Base-by-base conservation (phyloP, 2,797 vertebrate genomes). In the Acipenser oxyrinchus region DNA sequence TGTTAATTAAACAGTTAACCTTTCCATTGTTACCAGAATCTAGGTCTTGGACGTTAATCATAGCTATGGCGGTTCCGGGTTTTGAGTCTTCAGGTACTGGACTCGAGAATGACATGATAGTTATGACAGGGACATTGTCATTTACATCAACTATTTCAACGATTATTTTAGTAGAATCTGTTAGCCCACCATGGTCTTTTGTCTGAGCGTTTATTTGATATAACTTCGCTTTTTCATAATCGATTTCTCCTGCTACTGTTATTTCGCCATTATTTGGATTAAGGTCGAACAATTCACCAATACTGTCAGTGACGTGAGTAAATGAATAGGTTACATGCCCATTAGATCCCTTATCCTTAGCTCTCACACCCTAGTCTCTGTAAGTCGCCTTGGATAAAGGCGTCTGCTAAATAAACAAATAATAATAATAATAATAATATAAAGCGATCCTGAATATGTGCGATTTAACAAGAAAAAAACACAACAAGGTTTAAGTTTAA, bases 201-300 rank as follows among this genome's bases (percentile, higher is more conserved):
- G 86, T 88, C 63, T 87, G 78, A 1, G 91, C 76, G 48, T 88
- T 74, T 6, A 92, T 70, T 61, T 89, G 10, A 66, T 85, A 85
- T 0, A 12, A 5, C 0, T 71, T 64, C 0, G 74, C 70, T 52
- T 83, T 78, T 69, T 93, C 90, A 15, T 82, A 91, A 73, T 92
- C 86, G 8, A 88, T 12, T 0, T 60, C 49, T 6, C 73, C 77
- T 0, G 55, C 13, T 0, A 83, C 23, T 0, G 15, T 66, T 12
- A 92, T 75, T 6, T 72, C 62, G 6, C 91, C 90, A 0, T 53
- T 82, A 8, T 70, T 62, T 0, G 71, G 7, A 0, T 79, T 49
- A 0, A 87, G 76, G 1, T 66, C 13, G 66, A 92, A 92, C 0
- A 83, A 2, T 0, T 81, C 70, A 6, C 57, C 73, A 0, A 72